phyloP scores from a whole-genome alignment of 2,113 vertebrate genomes.

The Toxostoma redivivum region DNA sequence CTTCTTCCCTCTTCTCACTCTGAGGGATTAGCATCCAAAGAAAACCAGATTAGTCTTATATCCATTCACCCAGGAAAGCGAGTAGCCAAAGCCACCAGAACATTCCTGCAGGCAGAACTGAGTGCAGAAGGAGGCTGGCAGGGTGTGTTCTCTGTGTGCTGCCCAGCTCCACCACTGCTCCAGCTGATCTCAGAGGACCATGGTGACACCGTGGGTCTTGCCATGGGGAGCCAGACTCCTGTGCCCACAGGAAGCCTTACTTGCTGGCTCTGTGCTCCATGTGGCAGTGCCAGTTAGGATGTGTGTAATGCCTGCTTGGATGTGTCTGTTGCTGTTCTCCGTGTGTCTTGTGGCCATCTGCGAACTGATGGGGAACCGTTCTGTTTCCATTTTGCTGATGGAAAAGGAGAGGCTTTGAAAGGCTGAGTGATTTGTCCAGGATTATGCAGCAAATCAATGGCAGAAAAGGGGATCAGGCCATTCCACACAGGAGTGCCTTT shows the following conservation, averaged over 20 bases:
- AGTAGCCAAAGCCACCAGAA: neutral
- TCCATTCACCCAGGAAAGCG: neutral
- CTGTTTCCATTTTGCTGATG: neutral
- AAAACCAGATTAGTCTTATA: neutral
- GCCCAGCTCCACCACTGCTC: neutral
- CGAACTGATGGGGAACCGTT: neutral
- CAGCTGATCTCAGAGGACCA: neutral
- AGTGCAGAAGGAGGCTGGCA: neutral
- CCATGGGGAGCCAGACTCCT: neutral
- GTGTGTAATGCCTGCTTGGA: neutral
- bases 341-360: neutral
- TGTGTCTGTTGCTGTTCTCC: neutral
- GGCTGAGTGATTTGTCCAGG: neutral
- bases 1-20: neutral
- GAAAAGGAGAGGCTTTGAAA: neutral
- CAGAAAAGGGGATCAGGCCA: neutral
- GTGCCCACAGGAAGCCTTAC: neutral
- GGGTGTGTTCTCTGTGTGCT: neutral
- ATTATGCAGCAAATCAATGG: neutral
- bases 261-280: neutral
- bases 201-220: accelerated
- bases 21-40: neutral
- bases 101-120: neutral
- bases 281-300: neutral
- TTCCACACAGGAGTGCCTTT: neutral